Percentiles rank a stretch among this genome's conserved stretches.
These are phyloP conservation scores for Lacanobia oleracea DNA, from an alignment of 2,888 invertebrate species.

Conservation along the genomic window DNA sequence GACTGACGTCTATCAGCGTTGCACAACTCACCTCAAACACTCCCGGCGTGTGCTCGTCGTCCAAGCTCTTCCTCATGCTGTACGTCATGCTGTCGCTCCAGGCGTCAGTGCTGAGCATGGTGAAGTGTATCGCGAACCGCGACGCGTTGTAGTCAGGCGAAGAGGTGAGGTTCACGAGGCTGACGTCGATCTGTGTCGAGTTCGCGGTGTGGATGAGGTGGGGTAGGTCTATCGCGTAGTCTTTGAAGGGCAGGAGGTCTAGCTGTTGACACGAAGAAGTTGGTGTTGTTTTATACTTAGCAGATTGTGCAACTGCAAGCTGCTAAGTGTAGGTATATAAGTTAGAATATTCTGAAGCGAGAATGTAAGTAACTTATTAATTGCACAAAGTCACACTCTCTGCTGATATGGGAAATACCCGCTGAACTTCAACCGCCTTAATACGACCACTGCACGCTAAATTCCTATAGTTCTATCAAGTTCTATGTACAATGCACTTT, in stretches of 20 bases:
- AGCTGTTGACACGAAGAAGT: conserved; percentile 84
- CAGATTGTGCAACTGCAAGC: no score
- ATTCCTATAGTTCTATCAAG: no score
- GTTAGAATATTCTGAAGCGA: no score
- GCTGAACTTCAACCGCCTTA: no score
- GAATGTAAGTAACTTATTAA: no score
- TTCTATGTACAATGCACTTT: no score
- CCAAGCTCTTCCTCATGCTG: conserved; percentile 90
- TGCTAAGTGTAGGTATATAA: no score
- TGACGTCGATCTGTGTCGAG: conserved; percentile 91
- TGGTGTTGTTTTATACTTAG: not conserved
- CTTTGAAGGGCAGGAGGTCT: conserved; percentile 83
- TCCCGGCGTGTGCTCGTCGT: conserved; percentile 94
- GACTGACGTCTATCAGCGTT: no score
- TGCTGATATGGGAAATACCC: no score
- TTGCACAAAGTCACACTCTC: no score
- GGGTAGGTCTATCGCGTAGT: conserved; percentile 90
- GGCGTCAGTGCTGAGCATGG: conserved; percentile 88
- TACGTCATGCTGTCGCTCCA: conserved; percentile 79
- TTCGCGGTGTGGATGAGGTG: conserved; percentile 92
- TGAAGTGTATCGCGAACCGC: conserved; percentile 91
- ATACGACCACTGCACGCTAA: no score
- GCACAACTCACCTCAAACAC: conserved; percentile 91
- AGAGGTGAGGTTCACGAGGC: conserved; percentile 88
- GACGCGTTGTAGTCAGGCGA: conserved; percentile 87